phyloP scores from a whole-genome alignment of 2,888 invertebrate species.

The Dryococelus australis region DNA sequence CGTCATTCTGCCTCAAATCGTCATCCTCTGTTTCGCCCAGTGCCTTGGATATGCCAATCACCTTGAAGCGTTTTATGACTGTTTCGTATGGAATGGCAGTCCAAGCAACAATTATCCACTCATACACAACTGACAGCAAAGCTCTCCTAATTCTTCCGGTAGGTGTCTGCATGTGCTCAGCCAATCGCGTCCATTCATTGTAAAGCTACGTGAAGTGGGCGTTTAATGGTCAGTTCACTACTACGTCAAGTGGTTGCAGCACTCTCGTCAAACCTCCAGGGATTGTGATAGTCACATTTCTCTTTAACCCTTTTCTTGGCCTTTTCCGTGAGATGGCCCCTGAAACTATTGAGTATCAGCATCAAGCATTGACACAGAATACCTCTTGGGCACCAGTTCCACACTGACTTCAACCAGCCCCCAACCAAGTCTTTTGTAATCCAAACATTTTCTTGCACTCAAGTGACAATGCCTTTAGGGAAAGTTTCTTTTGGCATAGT shows the following conservation, averaged over 20 bases:
- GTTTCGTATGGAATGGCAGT: neutral
- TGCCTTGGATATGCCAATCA: neutral
- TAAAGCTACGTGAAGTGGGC: too few relatives aligned
- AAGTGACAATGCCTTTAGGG: conserved; percentile 32
- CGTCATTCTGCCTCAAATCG: neutral
- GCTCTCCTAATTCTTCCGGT: too few relatives aligned
- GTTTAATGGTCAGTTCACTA: too few relatives aligned
- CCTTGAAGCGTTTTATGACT: neutral
- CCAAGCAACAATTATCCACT: neutral
- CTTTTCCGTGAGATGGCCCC: neutral
- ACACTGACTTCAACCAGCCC: conserved; percentile 49
- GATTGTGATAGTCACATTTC: neutral
- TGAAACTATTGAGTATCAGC: neutral
- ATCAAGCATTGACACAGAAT: conserved; percentile 51
- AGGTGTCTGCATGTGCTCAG: too few relatives aligned
- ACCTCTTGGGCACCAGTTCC: conserved; percentile 50
- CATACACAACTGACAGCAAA: too few relatives aligned
- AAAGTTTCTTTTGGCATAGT: neutral
- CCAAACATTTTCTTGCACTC: conserved; percentile 49
- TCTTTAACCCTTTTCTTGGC: neutral
- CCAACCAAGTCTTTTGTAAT: conserved; percentile 50
- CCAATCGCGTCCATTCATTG: too few relatives aligned
- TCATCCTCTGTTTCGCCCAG: neutral
- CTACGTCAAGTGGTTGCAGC: too few relatives aligned
- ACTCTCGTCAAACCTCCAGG: neutral